These are phyloP conservation scores for Ceuthmochares aereus DNA, from an alignment of 2,113 vertebrate genomes.

Conservation along the genomic window DNA sequence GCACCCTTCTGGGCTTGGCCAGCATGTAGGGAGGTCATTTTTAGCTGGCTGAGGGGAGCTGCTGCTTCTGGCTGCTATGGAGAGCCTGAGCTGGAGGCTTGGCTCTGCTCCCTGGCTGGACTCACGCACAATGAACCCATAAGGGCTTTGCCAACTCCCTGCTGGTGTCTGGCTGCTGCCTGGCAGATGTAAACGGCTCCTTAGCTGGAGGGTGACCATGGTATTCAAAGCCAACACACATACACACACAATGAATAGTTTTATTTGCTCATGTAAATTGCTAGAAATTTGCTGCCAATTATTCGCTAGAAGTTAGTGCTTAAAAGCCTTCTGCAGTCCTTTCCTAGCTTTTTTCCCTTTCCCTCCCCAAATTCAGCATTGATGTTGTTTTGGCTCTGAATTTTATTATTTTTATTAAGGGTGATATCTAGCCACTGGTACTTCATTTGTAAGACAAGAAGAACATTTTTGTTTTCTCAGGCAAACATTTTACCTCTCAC, in stretches of 20 bases:
- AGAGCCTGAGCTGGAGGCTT: background rate
- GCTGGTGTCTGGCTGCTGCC: slow-evolving; percentile 45
- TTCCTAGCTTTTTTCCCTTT: background rate
- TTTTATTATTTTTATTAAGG: slow-evolving; percentile 8
- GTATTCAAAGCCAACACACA: slow-evolving; percentile 41
- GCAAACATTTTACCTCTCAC: background rate
- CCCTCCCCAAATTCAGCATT: background rate
- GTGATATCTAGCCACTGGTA: background rate
- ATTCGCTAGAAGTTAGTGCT: slow-evolving; percentile 26
- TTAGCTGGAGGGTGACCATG: slow-evolving; percentile 41
- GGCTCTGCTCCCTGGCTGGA: background rate
- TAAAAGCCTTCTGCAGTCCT: background rate
- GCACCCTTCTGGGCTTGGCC: background rate
- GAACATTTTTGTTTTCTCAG: background rate
- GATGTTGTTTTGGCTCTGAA: background rate
- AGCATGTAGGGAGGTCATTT: background rate
- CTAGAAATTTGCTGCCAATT: slow-evolving; percentile 44
- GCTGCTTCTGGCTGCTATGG: background rate
- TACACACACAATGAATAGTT: slow-evolving; percentile 40
- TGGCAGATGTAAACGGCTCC: slow-evolving; percentile 41
- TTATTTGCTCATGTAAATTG: slow-evolving; percentile 53
- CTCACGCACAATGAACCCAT: background rate
- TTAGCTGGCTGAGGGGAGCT: background rate
- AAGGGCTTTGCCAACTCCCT: background rate
- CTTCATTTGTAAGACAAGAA: background rate